These are phyloP conservation scores for Chrysomallon squamiferum DNA, from an alignment of 1,140 invertebrate genomes.

Conservation along the genomic window DNA sequence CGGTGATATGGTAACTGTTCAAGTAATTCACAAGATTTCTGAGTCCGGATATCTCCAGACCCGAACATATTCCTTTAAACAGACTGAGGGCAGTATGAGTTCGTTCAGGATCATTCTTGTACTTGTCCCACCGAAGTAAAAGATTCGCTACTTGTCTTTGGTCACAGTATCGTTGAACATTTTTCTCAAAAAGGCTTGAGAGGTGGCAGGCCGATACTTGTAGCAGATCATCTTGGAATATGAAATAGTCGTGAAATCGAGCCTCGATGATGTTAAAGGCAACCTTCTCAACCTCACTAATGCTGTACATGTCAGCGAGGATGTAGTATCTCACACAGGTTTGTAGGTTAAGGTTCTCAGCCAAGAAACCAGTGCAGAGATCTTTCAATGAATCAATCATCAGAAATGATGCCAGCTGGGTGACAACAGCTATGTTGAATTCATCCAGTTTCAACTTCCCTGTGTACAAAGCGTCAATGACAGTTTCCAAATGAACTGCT, in stretches of 20 bases:
- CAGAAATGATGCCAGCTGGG: slow-evolving; percentile 12
- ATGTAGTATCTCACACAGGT: slow-evolving; percentile 11
- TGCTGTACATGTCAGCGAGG: slow-evolving; percentile 8
- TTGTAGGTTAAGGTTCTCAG: slow-evolving; percentile 4
- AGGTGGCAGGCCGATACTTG: neutral
- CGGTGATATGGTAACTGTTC: no score
- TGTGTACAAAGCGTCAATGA: slow-evolving; percentile 7
- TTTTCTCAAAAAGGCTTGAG: neutral
- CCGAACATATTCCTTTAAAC: neutral
- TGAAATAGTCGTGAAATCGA: slow-evolving; percentile 23
- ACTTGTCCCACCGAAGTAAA: neutral
- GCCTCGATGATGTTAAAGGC: neutral
- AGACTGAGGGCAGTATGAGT: neutral
- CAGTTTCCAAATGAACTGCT: slow-evolving; percentile 7
- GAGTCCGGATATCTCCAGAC: neutral
- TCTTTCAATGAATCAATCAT: slow-evolving; percentile 14
- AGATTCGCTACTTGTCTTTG: neutral
- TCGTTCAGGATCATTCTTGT: neutral
- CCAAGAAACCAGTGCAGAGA: slow-evolving; percentile 6
- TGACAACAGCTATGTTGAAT: neutral
- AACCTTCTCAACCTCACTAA: neutral
- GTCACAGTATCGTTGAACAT: slow-evolving; percentile 4
- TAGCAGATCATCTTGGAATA: slow-evolving; percentile 10
- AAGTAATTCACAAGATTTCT: neutral
- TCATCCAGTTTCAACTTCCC: slow-evolving; percentile 7